These are phyloP conservation scores for Montifringilla adamsi DNA, from an alignment of 2,113 vertebrate genomes.

Conservation along the genomic window DNA sequence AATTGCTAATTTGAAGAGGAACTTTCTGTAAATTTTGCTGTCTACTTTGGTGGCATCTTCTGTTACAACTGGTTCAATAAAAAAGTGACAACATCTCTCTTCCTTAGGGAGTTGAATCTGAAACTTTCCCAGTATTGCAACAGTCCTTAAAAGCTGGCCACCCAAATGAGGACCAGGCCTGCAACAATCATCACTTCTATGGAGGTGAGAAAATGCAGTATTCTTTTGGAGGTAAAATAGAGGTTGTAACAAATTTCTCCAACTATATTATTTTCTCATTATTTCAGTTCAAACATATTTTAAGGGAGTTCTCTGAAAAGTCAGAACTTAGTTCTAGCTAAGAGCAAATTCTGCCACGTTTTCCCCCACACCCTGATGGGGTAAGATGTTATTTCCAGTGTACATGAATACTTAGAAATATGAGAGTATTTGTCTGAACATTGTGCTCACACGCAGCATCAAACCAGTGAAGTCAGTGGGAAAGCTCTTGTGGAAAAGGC, in stretches of 20 bases:
- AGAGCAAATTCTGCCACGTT: not conserved
- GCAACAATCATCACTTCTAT: conserved; percentile 80
- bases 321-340: not conserved
- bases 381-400: not conserved
- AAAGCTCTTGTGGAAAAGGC: not conserved
- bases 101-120: conserved; percentile 85
- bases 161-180: conserved; percentile 73
- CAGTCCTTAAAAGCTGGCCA: conserved; percentile 79
- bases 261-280: not conserved
- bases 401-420: not conserved
- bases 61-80: not conserved
- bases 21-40: not conserved
- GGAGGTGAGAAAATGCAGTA: conserved; percentile 72
- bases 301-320: not conserved
- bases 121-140: conserved; percentile 80
- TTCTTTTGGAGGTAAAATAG: not conserved
- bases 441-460: not conserved
- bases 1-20: not conserved
- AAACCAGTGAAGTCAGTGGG: not conserved
- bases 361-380: not conserved
- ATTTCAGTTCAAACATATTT: not conserved
- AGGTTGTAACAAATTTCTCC: not conserved
- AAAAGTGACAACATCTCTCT: not conserved
- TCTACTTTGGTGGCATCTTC: not conserved
- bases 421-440: not conserved